A percentile compares a stretch with the other conserved stretches of the same genome.
Conservation (phyloP, 2,797 vertebrate species). For the Liparis tanakae region DNA sequence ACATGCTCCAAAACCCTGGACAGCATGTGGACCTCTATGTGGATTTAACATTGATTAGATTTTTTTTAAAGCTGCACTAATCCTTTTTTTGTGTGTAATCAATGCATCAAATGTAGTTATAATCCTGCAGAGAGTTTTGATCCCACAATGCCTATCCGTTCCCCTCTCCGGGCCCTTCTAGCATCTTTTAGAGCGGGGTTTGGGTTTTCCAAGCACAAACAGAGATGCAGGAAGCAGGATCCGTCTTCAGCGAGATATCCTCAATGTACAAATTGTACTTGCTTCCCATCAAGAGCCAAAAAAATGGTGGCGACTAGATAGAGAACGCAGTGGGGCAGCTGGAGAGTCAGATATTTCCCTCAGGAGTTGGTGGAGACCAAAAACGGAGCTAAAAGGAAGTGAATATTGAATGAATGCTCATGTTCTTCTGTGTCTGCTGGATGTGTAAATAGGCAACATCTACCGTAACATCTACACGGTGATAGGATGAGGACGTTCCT, state of each 20-base stretch:
- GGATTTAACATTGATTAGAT: not conserved
- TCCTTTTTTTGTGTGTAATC: not conserved
- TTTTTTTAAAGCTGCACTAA: not conserved
- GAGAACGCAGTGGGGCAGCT: not conserved
- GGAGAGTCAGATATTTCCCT: no score
- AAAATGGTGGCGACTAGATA: not conserved
- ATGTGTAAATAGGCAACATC: not conserved
- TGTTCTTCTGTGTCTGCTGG: not conserved
- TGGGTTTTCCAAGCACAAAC: no score
- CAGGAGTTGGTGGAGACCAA: no score
- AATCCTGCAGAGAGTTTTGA: not conserved
- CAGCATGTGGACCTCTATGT: constrained; percentile 1
- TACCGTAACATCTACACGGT: not conserved
- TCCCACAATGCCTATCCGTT: not conserved
- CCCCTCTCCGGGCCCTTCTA: not conserved
- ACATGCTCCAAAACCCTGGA: not conserved
- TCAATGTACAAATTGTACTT: not conserved
- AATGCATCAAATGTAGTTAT: not conserved
- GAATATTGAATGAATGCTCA: no score
- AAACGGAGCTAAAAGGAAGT: no score
- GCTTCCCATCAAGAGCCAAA: not conserved
- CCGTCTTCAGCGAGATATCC: not conserved
- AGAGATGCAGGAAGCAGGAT: not conserved
- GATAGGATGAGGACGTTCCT: not conserved
- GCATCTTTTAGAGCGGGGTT: no score